Percentiles rank a stretch among this genome's conserved stretches.
Conservation (phyloP, 2,888 invertebrate genomes). For the Dynastes tityus region DNA sequence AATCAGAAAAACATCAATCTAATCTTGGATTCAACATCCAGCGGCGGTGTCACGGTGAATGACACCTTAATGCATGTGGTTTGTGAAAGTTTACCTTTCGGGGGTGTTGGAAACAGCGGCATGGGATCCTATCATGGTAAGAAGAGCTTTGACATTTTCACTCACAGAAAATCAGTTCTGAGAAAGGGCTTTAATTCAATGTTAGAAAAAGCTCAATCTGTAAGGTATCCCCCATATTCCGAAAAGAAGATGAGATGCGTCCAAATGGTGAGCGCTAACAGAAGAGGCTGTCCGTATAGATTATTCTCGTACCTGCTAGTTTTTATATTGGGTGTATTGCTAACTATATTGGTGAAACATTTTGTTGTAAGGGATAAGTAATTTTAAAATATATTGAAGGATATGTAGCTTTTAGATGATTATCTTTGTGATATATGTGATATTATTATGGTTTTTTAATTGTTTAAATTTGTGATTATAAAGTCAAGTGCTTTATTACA, state of each 20-base stretch:
- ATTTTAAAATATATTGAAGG: too few relatives aligned
- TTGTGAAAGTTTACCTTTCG: constrained; percentile 95
- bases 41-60: constrained; percentile 88
- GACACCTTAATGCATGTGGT: constrained; percentile 88
- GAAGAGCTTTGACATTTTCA: constrained; percentile 92
- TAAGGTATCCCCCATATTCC: constrained; percentile 87
- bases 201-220: constrained; percentile 79
- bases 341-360: constrained; percentile 37
- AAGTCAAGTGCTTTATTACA: too few relatives aligned
- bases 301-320: constrained; percentile 52
- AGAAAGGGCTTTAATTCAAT: constrained; percentile 79
- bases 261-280: constrained; percentile 7
- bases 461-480: too few relatives aligned
- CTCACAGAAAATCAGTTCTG: constrained; percentile 89
- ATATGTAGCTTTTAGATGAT: not conserved
- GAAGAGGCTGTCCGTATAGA: constrained; percentile 22
- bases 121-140: constrained; percentile 96
- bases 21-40: constrained; percentile 81
- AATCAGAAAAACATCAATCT: constrained; percentile 74
- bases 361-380: not conserved
- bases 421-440: not conserved
- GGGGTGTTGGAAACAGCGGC: constrained; percentile 96
- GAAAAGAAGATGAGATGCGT: constrained; percentile 37
- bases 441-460: not conserved
- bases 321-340: constrained; percentile 55